Evolutionary conservation across 2,113 vertebrate species (phyloP).

Genomic region (Eudorcas thomsonii): DNA sequence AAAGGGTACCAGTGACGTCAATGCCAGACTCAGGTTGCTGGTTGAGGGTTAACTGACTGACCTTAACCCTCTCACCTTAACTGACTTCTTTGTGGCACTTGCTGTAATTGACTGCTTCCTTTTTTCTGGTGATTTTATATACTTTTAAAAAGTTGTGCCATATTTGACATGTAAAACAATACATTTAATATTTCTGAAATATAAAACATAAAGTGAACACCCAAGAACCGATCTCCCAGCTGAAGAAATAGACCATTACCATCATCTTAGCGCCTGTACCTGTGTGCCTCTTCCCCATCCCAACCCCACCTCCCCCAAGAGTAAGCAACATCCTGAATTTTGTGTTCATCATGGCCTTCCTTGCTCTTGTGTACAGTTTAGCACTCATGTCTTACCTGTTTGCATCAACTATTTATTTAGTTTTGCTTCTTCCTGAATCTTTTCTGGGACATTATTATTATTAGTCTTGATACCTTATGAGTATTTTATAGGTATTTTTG

Average conservation of each 20-base stretch:
- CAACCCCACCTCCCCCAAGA: background rate
- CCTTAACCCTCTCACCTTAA: background rate
- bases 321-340: background rate
- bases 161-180: background rate
- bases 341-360: background rate
- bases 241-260: background rate
- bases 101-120: background rate
- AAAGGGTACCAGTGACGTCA: background rate
- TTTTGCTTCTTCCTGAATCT: background rate
- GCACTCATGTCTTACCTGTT: background rate
- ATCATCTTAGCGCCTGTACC: background rate
- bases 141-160: background rate
- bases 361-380: background rate
- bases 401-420: background rate
- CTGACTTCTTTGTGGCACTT: background rate
- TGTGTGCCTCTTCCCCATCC: background rate
- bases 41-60: background rate
- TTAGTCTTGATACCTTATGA: background rate
- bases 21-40: background rate
- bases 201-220: background rate
- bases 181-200: background rate
- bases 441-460: background rate
- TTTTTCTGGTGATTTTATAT: background rate
- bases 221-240: background rate
- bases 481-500: background rate